Evolutionary conservation across 2,888 invertebrate genomes (phyloP).

Genomic region (Minunthozetes semirufus): DNA sequence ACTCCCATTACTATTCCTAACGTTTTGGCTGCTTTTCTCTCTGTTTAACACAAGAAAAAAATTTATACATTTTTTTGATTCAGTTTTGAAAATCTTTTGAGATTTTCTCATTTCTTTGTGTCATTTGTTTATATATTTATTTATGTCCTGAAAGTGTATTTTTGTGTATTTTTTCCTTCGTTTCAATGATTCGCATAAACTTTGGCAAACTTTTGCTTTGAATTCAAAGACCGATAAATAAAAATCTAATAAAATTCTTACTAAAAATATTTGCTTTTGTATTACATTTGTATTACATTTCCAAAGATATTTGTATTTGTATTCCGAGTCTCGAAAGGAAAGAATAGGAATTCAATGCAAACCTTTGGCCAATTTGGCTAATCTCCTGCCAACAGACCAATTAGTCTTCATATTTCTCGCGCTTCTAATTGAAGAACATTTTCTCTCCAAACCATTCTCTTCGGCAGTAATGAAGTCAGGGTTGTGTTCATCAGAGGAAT

Average conservation of each 20-base stretch:
- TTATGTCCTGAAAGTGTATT: neutral
- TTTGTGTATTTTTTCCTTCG: neutral
- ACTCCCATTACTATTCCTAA: slow-evolving; percentile 89
- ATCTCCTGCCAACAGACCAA: slow-evolving; percentile 82
- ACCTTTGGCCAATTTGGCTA: slow-evolving; percentile 82
- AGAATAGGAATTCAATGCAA: neutral
- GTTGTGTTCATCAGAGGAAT: slow-evolving; percentile 19
- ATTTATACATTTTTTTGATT: neutral
- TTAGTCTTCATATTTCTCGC: slow-evolving; percentile 56
- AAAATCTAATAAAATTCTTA: neutral
- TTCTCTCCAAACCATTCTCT: slow-evolving; percentile 19
- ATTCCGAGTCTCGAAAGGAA: neutral
- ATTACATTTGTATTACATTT: neutral
- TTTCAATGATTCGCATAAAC: neutral
- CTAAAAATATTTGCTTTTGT: neutral
- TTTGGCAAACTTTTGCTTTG: neutral
- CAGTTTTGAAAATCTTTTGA: neutral
- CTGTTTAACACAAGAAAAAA: slow-evolving; percentile 48
- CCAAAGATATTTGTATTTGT: neutral
- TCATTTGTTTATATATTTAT: neutral
- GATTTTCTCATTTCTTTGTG: neutral
- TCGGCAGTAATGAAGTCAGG: slow-evolving; percentile 5
- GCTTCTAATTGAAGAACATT: slow-evolving; percentile 15
- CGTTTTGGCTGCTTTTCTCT: slow-evolving; percentile 95
- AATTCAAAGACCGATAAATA: neutral